Evolutionary conservation across 2,888 invertebrate species (phyloP).

Genomic region (Lagria hirta): DNA sequence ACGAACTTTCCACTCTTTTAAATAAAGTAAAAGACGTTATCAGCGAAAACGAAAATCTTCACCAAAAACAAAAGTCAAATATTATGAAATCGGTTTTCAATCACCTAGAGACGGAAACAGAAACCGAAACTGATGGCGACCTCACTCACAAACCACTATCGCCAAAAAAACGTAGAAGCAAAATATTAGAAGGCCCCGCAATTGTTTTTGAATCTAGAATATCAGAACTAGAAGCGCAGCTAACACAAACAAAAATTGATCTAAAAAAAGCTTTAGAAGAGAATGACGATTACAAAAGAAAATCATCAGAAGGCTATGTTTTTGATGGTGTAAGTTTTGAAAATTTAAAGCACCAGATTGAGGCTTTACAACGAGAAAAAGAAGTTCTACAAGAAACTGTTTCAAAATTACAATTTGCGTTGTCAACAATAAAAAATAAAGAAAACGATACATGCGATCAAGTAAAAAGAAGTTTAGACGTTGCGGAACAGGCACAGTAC

Average conservation of each 20-base stretch:
- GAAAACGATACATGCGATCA: conserved; percentile 65
- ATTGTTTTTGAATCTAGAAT: conserved; percentile 84
- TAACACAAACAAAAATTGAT: conserved; percentile 76
- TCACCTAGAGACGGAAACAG: conserved; percentile 60
- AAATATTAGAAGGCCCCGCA: conserved; percentile 68
- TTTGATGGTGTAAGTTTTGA: conserved; percentile 62
- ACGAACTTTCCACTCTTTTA: conserved; percentile 73
- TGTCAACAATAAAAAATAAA: conserved; percentile 65
- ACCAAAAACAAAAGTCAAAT: conserved; percentile 74
- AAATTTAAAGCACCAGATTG: conserved; percentile 69
- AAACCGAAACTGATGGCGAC: conserved; percentile 49
- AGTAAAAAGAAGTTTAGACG: conserved; percentile 68
- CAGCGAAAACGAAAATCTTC: conserved; percentile 78
- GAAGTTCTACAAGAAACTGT: conserved; percentile 68
- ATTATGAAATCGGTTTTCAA: conserved; percentile 65
- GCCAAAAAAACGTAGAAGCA: conserved; percentile 39
- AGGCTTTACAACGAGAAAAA: conserved; percentile 72
- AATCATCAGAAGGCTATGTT: conserved; percentile 51
- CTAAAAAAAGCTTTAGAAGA: conserved; percentile 72
- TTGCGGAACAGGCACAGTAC: conserved; percentile 74
- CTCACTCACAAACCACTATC: conserved; percentile 34
- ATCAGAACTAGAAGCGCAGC: conserved; percentile 80
- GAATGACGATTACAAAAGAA: conserved; percentile 57
- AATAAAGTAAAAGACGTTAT: conserved; percentile 85
- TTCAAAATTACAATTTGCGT: conserved; percentile 65